Percentiles rank a stretch among this genome's conserved stretches.
phyloP scores from a whole-genome alignment of 1,140 invertebrate genomes.

The Oscheius sp. region DNA sequence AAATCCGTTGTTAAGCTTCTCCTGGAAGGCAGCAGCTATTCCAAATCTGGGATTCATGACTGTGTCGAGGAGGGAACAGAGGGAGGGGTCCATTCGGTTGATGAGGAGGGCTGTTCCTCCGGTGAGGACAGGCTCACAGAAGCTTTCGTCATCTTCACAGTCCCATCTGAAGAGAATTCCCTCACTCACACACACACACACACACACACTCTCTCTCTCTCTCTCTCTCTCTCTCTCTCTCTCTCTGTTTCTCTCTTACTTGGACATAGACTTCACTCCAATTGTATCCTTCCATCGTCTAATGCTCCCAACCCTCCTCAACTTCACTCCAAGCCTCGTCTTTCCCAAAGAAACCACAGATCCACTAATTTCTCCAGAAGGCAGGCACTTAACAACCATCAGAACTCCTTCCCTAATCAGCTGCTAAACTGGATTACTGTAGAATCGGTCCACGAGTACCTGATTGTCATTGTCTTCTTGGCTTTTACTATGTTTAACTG shows the following conservation, averaged over 20 bases:
- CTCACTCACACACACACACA: no score
- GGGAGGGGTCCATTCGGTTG: background rate
- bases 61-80: background rate
- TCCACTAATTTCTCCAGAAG: background rate
- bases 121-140: background rate
- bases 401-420: background rate
- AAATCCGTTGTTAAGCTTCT: background rate
- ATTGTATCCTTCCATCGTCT: background rate
- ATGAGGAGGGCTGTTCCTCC: background rate
- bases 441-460: background rate
- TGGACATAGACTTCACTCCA: background rate
- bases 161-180: background rate
- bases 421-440: background rate
- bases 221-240: no score
- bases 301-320: background rate
- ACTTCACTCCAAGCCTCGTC: background rate
- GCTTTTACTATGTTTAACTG: background rate
- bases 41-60: background rate
- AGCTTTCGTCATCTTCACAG: background rate
- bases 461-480: background rate
- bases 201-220: no score
- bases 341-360: background rate
- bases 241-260: no score
- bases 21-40: background rate
- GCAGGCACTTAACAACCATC: background rate